Percentiles rank a stretch among this genome's conserved stretches.
These are phyloP conservation scores for Phymastichus coffea DNA, from an alignment of 1,140 invertebrate genomes.

Conservation along the genomic window DNA sequence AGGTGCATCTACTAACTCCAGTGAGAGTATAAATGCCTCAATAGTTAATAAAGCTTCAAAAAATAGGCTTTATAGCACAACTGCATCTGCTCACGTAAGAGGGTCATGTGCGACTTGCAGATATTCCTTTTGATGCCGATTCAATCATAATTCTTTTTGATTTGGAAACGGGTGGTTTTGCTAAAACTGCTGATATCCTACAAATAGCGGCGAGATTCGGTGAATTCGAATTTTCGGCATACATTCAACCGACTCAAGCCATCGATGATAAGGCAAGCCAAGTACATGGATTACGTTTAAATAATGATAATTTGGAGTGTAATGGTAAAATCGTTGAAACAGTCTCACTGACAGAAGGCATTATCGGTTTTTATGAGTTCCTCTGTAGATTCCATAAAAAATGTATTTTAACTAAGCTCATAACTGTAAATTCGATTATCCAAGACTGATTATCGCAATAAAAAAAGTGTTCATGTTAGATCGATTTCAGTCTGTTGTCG, in stretches of 20 bases:
- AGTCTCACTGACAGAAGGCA: slow-evolving; percentile 10
- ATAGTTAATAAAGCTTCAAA: slow-evolving; percentile 28
- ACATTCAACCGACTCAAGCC: slow-evolving; percentile 17
- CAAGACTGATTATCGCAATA: slow-evolving; percentile 13
- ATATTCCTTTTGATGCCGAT: no score
- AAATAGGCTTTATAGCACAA: slow-evolving; percentile 16
- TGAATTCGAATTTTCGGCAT: slow-evolving; percentile 20
- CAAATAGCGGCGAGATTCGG: slow-evolving; percentile 17
- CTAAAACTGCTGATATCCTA: slow-evolving; percentile 9
- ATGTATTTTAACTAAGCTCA: slow-evolving; percentile 26
- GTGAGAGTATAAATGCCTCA: slow-evolving; percentile 25
- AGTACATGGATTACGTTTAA: slow-evolving; percentile 14
- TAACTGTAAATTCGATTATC: slow-evolving; percentile 27
- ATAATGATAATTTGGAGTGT: slow-evolving; percentile 6
- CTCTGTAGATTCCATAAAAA: slow-evolving; percentile 17
- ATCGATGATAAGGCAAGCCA: slow-evolving; percentile 20
- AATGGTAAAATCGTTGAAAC: slow-evolving; percentile 6
- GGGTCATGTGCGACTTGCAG: slow-evolving; percentile 22
- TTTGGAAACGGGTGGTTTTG: slow-evolving; percentile 25
- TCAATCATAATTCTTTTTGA: no score
- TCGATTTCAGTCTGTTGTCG: slow-evolving; percentile 20
- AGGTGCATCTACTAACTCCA: slow-evolving; percentile 20
- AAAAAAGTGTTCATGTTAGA: slow-evolving; percentile 23
- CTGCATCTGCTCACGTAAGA: slow-evolving; percentile 1
- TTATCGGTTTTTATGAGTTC: slow-evolving; percentile 20